A percentile compares a stretch with the other conserved stretches of the same genome.
These are phyloP conservation scores for Phytoseiulus persimilis DNA, from an alignment of 2,888 invertebrate species.

Conservation along the genomic window DNA sequence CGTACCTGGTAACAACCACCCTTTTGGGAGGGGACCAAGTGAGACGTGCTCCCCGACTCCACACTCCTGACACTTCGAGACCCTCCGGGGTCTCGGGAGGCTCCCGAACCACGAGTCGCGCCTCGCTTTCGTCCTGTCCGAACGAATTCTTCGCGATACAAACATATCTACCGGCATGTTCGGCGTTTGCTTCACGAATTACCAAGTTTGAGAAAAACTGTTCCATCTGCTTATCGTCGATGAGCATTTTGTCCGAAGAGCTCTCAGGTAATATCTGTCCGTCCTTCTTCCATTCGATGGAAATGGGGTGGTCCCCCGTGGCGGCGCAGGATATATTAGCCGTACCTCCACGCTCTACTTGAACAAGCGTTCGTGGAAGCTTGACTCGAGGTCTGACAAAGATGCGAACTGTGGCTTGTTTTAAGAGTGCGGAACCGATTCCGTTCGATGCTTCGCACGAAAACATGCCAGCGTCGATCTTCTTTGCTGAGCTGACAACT, in stretches of 20 bases:
- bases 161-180: conserved; percentile 18
- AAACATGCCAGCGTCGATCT: conserved; percentile 35
- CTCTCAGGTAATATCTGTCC: conserved; percentile 21
- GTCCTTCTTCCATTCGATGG: background rate
- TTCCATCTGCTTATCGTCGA: conserved; percentile 22
- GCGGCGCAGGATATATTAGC: conserved; percentile 23
- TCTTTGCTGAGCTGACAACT: background rate
- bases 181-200: conserved; percentile 10
- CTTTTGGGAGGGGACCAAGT: conserved; percentile 24
- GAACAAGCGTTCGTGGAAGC: conserved; percentile 24
- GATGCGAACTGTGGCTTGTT: conserved; percentile 28
- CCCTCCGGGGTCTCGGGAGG: conserved; percentile 20
- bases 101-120: conserved; percentile 30
- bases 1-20: conserved; percentile 21
- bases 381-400: conserved; percentile 26
- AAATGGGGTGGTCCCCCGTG: background rate
- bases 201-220: conserved; percentile 17
- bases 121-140: conserved; percentile 19
- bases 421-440: conserved; percentile 28
- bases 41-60: conserved; percentile 24
- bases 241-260: conserved; percentile 32
- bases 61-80: conserved; percentile 19
- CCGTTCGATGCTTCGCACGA: conserved; percentile 34
- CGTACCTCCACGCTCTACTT: conserved; percentile 22
- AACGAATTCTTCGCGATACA: conserved; percentile 28